A percentile compares a stretch with the other conserved stretches of the same genome.
These are phyloP conservation scores for Lytechinus pictus DNA, from an alignment of 35 echinoderm and acorn worm genomes.

Conservation along the genomic window DNA sequence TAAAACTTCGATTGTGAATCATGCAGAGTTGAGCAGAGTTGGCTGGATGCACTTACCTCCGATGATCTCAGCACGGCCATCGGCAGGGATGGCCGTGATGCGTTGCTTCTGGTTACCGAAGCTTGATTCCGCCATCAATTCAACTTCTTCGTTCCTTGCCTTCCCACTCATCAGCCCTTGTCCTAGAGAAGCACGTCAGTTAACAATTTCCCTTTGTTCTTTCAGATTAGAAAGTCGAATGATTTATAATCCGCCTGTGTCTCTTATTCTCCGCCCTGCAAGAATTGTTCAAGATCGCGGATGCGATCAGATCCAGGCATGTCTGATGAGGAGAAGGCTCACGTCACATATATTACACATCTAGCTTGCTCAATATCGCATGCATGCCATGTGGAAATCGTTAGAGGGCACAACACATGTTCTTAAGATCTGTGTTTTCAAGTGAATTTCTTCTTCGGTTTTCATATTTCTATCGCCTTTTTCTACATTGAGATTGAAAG, in stretches of 20 bases:
- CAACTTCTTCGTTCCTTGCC: slow-evolving; percentile 25
- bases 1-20: too few species aligned
- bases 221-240: neutral
- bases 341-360: too few species aligned
- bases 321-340: too few species aligned
- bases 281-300: too few species aligned
- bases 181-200: neutral
- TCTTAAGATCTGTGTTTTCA: neutral
- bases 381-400: neutral
- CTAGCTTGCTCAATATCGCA: neutral
- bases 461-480: too few species aligned
- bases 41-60: neutral
- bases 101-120: slow-evolving; percentile 36
- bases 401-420: neutral
- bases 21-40: neutral
- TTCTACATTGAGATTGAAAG: too few species aligned
- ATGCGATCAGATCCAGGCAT: too few species aligned
- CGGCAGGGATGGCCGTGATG: neutral
- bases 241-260: neutral
- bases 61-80: slow-evolving; percentile 37
- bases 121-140: slow-evolving; percentile 41
- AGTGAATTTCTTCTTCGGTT: neutral
- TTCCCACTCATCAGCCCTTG: neutral
- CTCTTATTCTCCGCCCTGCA: neutral
- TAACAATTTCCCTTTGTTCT: neutral